These are phyloP conservation scores for Saccostrea echinata DNA, from an alignment of 1,140 invertebrate genomes.

Conservation along the genomic window DNA sequence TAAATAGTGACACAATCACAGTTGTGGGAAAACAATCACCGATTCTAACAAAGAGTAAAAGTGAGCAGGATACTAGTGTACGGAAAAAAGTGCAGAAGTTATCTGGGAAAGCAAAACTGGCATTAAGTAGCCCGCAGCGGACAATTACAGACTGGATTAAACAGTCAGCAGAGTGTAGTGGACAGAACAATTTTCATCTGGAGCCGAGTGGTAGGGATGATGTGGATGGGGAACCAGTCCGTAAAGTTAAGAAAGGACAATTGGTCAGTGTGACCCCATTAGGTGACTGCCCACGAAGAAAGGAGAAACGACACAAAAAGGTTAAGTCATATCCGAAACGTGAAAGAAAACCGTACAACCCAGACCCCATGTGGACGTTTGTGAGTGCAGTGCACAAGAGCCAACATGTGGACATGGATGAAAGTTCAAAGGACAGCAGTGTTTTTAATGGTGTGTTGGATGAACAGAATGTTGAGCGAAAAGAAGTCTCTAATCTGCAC, in stretches of 20 bases:
- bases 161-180: neutral
- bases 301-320: slow-evolving; percentile 16
- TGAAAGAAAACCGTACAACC: slow-evolving; percentile 25
- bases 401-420: neutral
- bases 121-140: slow-evolving; percentile 52
- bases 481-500: neutral
- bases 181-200: neutral
- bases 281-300: neutral
- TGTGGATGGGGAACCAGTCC: slow-evolving; percentile 19
- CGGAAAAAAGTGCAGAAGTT: slow-evolving; percentile 39
- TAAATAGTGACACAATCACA: neutral
- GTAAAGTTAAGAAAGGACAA: neutral
- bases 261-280: neutral
- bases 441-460: neutral
- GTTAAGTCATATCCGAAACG: slow-evolving; percentile 17
- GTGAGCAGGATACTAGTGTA: neutral
- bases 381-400: slow-evolving; percentile 22
- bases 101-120: slow-evolving; percentile 19
- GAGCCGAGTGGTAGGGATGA: neutral
- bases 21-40: neutral
- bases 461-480: neutral
- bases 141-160: slow-evolving; percentile 63
- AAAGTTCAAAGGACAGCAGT: slow-evolving; percentile 11
- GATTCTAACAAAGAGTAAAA: neutral
- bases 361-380: slow-evolving; percentile 24